A percentile compares a stretch with the other conserved stretches of the same genome.
phyloP scores from a whole-genome alignment of 2,888 invertebrate species.

The Ephialtes manifestator region DNA sequence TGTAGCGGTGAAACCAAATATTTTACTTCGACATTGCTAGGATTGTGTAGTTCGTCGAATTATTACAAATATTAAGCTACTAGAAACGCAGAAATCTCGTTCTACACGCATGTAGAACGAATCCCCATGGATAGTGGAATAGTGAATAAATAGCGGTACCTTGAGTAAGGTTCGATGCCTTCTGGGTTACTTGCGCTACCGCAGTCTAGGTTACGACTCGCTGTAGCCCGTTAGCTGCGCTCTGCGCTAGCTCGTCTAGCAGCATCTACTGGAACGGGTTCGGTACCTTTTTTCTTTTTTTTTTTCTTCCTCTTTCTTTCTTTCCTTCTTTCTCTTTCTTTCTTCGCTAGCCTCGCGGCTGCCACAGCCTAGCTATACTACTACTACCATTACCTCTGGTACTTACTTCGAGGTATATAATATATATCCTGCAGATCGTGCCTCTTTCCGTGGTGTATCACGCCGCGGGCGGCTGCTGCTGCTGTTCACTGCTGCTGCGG shows the following conservation, averaged over 20 bases:
- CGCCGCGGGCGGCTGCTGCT: not conserved
- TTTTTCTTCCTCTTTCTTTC: conserved; percentile 2
- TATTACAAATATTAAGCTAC: not conserved
- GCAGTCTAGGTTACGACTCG: conserved; percentile 52
- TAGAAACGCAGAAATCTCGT: not conserved
- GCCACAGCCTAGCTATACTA: not conserved
- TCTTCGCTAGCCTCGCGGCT: conserved; percentile 14
- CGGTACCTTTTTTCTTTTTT: conserved; percentile 20
- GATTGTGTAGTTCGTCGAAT: not conserved
- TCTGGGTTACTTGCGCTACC: conserved; percentile 47
- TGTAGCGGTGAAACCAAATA: no score
- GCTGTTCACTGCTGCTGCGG: conserved; percentile 39
- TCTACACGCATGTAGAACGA: not conserved
- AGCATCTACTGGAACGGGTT: conserved; percentile 52
- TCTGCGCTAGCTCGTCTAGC: conserved; percentile 34
- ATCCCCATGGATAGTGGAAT: conserved; percentile 8
- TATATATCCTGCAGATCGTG: conserved; percentile 43
- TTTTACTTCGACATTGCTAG: no score
- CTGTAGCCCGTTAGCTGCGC: conserved; percentile 50
- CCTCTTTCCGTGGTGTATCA: conserved; percentile 55
- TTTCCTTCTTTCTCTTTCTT: conserved; percentile 5
- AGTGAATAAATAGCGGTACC: conserved; percentile 64
- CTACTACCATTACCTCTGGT: not conserved
- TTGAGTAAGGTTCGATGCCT: conserved; percentile 53
- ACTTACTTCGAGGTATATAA: conserved; percentile 3